phyloP scores from a whole-genome alignment of 23 tunicate genomes.

The Halocynthia aurantium region DNA sequence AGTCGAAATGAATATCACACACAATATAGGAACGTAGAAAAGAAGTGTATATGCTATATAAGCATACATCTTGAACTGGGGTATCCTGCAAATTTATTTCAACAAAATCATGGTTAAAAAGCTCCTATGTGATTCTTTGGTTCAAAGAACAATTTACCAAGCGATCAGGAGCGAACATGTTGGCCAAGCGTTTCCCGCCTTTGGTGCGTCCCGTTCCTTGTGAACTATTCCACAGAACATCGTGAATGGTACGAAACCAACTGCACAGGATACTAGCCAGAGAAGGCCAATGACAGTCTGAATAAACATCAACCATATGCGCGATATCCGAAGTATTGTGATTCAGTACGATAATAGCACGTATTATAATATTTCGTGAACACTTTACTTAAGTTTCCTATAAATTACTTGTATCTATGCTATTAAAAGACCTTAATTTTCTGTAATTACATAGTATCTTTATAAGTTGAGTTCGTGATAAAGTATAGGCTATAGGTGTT shows the following conservation, averaged over 20 bases:
- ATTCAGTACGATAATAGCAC: too few relatives aligned
- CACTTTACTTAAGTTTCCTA: too few relatives aligned
- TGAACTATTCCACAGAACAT: slow-evolving; percentile 3
- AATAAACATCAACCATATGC: too few relatives aligned
- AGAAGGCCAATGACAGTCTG: background rate
- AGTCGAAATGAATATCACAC: background rate
- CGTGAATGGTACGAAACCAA: slow-evolving; percentile 4
- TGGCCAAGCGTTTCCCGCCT: slow-evolving; percentile 3
- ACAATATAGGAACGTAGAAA: background rate
- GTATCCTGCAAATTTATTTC: background rate
- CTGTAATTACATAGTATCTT: too few relatives aligned
- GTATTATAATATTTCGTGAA: too few relatives aligned
- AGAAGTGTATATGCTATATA: slow-evolving; percentile 3
- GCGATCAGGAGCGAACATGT: background rate
- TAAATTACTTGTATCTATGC: too few relatives aligned
- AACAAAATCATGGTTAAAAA: background rate
- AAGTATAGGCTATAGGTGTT: too few relatives aligned
- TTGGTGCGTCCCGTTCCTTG: background rate
- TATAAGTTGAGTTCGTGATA: too few relatives aligned
- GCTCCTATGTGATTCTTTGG: background rate
- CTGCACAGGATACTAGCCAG: background rate
- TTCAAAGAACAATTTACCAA: background rate
- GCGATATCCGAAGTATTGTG: too few relatives aligned
- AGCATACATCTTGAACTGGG: slow-evolving; percentile 6
- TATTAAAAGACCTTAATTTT: too few relatives aligned